A percentile compares a stretch with the other conserved stretches of the same genome.
These are phyloP conservation scores for Ephestia elutella DNA, from an alignment of 1,140 invertebrate species.

Conservation along the genomic window DNA sequence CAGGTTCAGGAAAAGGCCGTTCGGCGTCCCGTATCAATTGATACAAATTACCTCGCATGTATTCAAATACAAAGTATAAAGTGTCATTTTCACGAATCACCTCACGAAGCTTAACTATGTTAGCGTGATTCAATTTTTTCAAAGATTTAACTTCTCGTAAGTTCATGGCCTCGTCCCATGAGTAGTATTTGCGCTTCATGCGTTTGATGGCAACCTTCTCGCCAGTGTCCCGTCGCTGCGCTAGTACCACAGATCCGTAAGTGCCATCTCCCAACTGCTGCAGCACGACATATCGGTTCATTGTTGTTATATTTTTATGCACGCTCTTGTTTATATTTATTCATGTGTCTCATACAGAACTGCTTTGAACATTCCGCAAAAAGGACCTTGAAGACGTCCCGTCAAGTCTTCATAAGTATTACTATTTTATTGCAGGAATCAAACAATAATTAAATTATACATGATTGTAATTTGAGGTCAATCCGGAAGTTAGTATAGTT, in stretches of 20 bases:
- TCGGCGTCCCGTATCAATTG: slow-evolving; percentile 98
- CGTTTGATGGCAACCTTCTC: slow-evolving; percentile 99
- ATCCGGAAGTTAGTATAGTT: neutral
- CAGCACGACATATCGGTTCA: slow-evolving; percentile 97
- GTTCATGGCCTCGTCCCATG: slow-evolving; percentile 99
- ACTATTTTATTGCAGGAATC: too few species aligned
- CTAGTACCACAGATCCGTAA: slow-evolving; percentile 97
- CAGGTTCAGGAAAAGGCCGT: slow-evolving; percentile 91
- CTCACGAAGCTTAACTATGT: slow-evolving; percentile 98
- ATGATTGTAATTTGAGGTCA: neutral
- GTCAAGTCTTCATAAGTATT: too few species aligned
- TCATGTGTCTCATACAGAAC: too few species aligned
- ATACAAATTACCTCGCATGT: slow-evolving; percentile 99
- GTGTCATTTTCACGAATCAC: slow-evolving; percentile 99
- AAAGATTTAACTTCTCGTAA: slow-evolving; percentile 98
- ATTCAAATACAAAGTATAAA: slow-evolving; percentile 99
- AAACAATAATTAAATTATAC: neutral
- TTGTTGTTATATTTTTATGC: slow-evolving; percentile 43
- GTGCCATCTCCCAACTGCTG: slow-evolving; percentile 98
- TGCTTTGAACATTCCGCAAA: too few species aligned
- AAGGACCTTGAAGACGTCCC: too few species aligned
- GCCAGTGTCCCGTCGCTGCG: slow-evolving; percentile 95
- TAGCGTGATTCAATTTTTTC: slow-evolving; percentile 98
- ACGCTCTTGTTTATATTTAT: too few species aligned
- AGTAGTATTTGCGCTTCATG: slow-evolving; percentile 99